Evolutionary conservation across 2,888 invertebrate species (phyloP).

Genomic region (Euphydryas editha): DNA sequence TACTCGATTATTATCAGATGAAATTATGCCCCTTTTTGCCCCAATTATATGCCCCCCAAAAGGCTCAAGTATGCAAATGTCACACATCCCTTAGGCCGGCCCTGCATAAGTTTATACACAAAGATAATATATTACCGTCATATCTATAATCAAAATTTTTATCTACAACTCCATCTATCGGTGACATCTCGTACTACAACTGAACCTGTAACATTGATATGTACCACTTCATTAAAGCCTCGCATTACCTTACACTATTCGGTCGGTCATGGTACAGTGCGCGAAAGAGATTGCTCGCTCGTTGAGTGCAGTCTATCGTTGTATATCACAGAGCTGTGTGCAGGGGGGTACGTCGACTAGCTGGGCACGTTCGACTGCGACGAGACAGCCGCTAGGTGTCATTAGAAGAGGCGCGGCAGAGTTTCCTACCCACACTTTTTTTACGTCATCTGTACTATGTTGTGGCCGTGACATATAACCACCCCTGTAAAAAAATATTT

Average conservation of each 20-base stretch:
- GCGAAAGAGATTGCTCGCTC: conserved; percentile 55
- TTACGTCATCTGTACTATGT: conserved; percentile 68
- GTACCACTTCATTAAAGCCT: conserved; percentile 21
- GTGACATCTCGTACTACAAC: background rate
- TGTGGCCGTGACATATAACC: conserved; percentile 77
- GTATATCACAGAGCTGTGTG: conserved; percentile 74
- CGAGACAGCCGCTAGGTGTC: conserved; percentile 71
- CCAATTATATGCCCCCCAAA: too few species aligned
- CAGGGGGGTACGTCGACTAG: conserved; percentile 53
- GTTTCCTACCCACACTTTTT: conserved; percentile 77
- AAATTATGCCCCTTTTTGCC: too few species aligned
- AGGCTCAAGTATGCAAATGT: too few species aligned
- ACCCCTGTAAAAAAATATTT: conserved; percentile 61
- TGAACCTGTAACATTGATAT: conserved; percentile 21
- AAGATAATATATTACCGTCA: background rate
- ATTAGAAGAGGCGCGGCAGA: conserved; percentile 64
- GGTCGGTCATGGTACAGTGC: conserved; percentile 59
- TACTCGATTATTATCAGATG: too few species aligned
- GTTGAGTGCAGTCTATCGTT: conserved; percentile 62
- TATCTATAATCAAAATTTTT: conserved; percentile 1
- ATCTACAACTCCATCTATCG: conserved; percentile 8
- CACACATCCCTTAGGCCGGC: background rate
- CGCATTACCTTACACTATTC: conserved; percentile 24
- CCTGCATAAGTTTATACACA: background rate
- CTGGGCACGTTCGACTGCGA: conserved; percentile 74